These are phyloP conservation scores for Rhadinocentrus ornatus DNA, from an alignment of 2,797 vertebrate genomes.

Conservation along the genomic window DNA sequence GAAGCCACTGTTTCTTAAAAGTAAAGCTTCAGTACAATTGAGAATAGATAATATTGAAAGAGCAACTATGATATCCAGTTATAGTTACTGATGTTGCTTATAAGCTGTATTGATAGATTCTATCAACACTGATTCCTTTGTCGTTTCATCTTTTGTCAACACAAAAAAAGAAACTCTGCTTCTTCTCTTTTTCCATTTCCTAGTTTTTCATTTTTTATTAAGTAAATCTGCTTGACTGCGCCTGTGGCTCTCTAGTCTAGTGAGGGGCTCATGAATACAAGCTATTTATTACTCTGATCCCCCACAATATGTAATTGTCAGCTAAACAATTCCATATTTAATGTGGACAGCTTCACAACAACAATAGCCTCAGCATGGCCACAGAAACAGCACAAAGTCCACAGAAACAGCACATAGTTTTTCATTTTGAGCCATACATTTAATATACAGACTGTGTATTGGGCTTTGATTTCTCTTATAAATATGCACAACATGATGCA, in stretches of 20 bases:
- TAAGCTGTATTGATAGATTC: background rate
- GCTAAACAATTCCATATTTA: conserved; percentile 46
- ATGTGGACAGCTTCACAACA: conserved; percentile 38
- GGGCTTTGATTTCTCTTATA: conserved; percentile 17
- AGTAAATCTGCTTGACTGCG: conserved; percentile 27
- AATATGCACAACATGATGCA: conserved; percentile 19
- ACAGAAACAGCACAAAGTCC: too few relatives aligned
- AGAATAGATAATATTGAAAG: background rate
- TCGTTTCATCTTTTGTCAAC: conserved; percentile 25
- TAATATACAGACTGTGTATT: conserved; percentile 13
- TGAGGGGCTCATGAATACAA: conserved; percentile 46
- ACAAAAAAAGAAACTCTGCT: background rate
- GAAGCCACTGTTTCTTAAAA: conserved; percentile 6
- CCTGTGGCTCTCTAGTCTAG: conserved; percentile 33
- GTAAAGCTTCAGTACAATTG: background rate
- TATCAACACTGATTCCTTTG: conserved; percentile 24
- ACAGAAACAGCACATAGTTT: conserved; percentile 4
- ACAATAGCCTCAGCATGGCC: conserved; percentile 28
- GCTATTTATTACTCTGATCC: conserved; percentile 55
- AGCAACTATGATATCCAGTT: background rate
- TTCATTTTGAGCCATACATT: conserved; percentile 33
- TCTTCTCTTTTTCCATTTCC: background rate
- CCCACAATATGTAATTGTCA: conserved; percentile 43
- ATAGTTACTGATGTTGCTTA: background rate
- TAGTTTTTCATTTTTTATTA: conserved; percentile 37